Evolutionary conservation across 2,888 invertebrate genomes (phyloP), one percentile per base, ranked within the genome.

Genomic region (Heliconius erato): DNA sequence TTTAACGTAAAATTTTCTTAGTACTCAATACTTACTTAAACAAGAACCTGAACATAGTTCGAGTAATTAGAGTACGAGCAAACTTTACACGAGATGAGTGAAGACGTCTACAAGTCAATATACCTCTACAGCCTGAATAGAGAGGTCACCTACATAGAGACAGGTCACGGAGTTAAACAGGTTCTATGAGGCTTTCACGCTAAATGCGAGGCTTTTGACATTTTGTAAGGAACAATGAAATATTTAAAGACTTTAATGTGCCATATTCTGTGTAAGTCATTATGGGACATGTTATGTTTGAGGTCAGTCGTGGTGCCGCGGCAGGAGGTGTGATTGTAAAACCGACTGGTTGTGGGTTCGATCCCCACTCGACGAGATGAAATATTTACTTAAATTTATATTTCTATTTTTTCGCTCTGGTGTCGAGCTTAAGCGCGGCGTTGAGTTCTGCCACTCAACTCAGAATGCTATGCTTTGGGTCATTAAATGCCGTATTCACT

Each of bases 111-210:
- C 40, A 76, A 76, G 76, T 76, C 76, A 76, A 76, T 76, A 74
- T 54, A 54, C 63, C 23, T 23, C n/a, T 63, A 54, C 54, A n/a
- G 63, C 63, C 32, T 80, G 80, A 80, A 80, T 80, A 74, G 80
- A 67, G 74, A 68, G 80, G 80, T 80, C 80, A 80, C 80, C 80
- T 80, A 80, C 74, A 80, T 80, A 80, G 63, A 65, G 80, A 35
- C 26, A 68, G 80, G 74, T 80, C 80, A 80, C 49, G 74, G 63
- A 65, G 72, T 26, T 35, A 76, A 54, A 63, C 76, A 63, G 16
- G 2, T 26, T 76, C 63, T 59, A 63, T 76, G 63, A 12, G 5
- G 54, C 63, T 76, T 76, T 63, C 35, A 26, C n/a, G 63, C n/a
- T 74, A 26, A 63, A 76, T 76, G n/a, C 16, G 6, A n/a, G 7